Conservation (phyloP, 2,113 vertebrate species). For the Leptosomus discolor region DNA sequence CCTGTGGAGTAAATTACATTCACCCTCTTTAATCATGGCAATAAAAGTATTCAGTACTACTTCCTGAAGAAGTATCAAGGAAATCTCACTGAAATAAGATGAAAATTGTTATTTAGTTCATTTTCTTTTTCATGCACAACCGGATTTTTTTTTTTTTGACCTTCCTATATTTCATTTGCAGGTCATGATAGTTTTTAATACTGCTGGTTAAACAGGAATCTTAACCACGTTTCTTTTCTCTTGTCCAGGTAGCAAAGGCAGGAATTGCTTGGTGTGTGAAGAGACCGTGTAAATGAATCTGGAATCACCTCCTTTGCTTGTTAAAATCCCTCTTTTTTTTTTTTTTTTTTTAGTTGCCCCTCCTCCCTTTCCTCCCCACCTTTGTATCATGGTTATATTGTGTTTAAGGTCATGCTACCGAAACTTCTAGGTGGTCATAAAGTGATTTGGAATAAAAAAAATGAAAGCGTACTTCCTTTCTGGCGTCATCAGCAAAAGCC, state of each 20-base stretch:
- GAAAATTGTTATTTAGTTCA: background rate
- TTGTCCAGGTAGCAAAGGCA: background rate
- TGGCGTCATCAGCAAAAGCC: accelerated
- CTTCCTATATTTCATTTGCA: background rate
- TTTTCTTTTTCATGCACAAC: background rate
- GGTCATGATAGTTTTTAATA: background rate
- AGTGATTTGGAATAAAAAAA: background rate
- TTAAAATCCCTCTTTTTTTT: background rate
- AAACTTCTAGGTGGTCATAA: background rate
- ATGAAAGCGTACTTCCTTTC: background rate
- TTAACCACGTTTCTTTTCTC: background rate
- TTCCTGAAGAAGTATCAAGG: background rate
- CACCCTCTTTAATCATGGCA: accelerated
- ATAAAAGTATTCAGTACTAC: background rate
- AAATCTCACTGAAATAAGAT: background rate
- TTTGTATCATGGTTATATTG: background rate
- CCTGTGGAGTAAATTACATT: background rate
- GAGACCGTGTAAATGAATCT: background rate
- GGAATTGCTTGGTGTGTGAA: background rate
- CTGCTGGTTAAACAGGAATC: background rate
- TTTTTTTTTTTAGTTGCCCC: background rate
- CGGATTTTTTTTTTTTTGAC: background rate
- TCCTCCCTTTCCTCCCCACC: background rate
- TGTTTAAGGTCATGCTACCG: background rate
- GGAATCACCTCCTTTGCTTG: background rate